phyloP scores from a whole-genome alignment of 1,140 invertebrate species.

The Aphaenogaster rudis region DNA sequence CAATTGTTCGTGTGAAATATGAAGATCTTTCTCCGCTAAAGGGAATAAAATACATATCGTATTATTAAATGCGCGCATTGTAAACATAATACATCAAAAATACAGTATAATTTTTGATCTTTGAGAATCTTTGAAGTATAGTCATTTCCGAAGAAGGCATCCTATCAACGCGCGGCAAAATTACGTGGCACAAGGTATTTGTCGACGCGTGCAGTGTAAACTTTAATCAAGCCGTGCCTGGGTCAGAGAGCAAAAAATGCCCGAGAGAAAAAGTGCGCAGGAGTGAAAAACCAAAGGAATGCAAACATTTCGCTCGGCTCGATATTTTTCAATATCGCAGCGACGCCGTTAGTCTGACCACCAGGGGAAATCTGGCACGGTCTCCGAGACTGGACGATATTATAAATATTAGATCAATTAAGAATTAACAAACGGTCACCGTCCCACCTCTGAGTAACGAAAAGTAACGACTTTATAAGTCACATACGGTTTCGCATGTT shows the following conservation, averaged over 20 bases:
- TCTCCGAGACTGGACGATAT: constrained; percentile 75
- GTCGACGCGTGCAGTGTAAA: constrained; percentile 67
- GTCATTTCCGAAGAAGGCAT: constrained; percentile 26
- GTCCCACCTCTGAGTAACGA: constrained; percentile 62
- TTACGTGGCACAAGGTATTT: constrained; percentile 64
- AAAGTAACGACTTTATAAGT: constrained; percentile 81
- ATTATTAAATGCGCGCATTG: not conserved
- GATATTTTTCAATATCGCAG: constrained; percentile 82
- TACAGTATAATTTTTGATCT: not conserved
- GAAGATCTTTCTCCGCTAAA: not conserved
- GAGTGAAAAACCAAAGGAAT: constrained; percentile 66
- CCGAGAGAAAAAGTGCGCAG: constrained; percentile 57
- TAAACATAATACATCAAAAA: not conserved
- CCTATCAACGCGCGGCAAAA: constrained; percentile 29
- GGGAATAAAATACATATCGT: not conserved
- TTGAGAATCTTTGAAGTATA: not conserved
- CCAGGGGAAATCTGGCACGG: constrained; percentile 81
- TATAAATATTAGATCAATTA: constrained; percentile 84
- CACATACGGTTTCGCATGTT: constrained; percentile 55
- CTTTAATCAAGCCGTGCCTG: constrained; percentile 78
- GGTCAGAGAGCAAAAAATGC: constrained; percentile 67
- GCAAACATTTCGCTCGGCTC: constrained; percentile 78
- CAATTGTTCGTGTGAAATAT: not conserved
- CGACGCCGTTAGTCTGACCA: constrained; percentile 74
- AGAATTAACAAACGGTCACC: constrained; percentile 77